Conservation (phyloP, 1,140 invertebrate genomes). For the Platorchestia sp. region DNA sequence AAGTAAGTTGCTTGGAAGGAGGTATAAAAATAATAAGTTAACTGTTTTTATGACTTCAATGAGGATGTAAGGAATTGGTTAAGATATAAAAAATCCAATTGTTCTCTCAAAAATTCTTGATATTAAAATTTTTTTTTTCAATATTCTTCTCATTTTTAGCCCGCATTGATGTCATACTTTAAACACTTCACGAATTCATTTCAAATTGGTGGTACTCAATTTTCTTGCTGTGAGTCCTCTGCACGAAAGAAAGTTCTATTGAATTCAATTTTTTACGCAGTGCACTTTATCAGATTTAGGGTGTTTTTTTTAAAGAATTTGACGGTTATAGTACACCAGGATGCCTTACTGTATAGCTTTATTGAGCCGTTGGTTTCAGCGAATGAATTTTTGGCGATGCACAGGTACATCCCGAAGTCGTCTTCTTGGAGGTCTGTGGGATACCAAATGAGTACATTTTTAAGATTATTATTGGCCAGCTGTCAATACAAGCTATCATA, state of each 20-base stretch:
- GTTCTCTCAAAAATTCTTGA: not conserved
- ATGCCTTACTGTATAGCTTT: slow-evolving; percentile 85
- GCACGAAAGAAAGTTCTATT: not conserved
- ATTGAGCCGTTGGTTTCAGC: slow-evolving; percentile 91
- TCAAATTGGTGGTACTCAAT: not conserved
- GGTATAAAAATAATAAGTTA: no score
- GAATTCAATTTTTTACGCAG: not conserved
- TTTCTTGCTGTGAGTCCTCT: not conserved
- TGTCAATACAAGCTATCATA: not conserved
- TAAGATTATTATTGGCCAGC: not conserved
- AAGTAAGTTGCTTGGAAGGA: not conserved
- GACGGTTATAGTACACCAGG: not conserved
- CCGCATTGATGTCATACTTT: not conserved
- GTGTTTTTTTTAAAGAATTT: not conserved
- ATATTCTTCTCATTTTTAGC: not conserved
- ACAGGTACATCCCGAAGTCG: slow-evolving; percentile 89
- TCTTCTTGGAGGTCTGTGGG: slow-evolving; percentile 72
- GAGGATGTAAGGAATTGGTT: not conserved
- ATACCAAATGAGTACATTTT: not conserved
- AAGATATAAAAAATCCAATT: not conserved
- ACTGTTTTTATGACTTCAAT: not conserved
- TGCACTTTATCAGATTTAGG: not conserved
- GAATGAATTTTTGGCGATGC: slow-evolving; percentile 91
- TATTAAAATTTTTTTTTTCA: not conserved
- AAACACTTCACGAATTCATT: not conserved